Percentiles rank a stretch among this genome's conserved stretches.
Conservation (phyloP, 1,140 invertebrate species). For the Hestina assimilis region DNA sequence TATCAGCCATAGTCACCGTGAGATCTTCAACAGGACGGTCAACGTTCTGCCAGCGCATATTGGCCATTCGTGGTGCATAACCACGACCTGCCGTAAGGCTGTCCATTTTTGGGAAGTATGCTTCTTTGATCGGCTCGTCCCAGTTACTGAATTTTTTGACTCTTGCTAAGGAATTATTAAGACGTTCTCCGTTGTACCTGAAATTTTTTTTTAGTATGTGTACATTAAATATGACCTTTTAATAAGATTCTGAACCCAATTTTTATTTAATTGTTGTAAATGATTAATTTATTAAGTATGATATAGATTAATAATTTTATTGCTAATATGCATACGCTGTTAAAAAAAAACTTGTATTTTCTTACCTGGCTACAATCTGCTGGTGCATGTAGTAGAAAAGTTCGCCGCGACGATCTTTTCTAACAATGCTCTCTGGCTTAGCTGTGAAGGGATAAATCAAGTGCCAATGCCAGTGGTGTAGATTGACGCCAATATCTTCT, state of each 20-base stretch:
- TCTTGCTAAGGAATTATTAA: constrained; percentile 76
- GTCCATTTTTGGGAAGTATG: constrained; percentile 81
- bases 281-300: too few species aligned
- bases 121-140: constrained; percentile 76
- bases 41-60: constrained; percentile 72
- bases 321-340: too few species aligned
- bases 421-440: constrained; percentile 73
- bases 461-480: constrained; percentile 89
- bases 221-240: too few species aligned
- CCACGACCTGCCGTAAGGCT: constrained; percentile 76
- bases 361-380: constrained; percentile 80
- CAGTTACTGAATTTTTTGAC: constrained; percentile 78
- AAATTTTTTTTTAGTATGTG: background rate
- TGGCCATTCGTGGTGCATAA: constrained; percentile 78
- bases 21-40: constrained; percentile 79
- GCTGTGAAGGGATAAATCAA: constrained; percentile 81
- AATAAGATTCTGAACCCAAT: too few species aligned
- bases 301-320: too few species aligned
- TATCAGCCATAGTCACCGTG: constrained; percentile 74
- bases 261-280: too few species aligned
- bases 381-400: constrained; percentile 88
- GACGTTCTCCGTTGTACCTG: constrained; percentile 81
- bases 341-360: background rate
- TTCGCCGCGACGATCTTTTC: constrained; percentile 84
- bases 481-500: constrained; percentile 82